These are phyloP conservation scores for Erynnis tages DNA, from an alignment of 2,888 invertebrate species.

Conservation along the genomic window DNA sequence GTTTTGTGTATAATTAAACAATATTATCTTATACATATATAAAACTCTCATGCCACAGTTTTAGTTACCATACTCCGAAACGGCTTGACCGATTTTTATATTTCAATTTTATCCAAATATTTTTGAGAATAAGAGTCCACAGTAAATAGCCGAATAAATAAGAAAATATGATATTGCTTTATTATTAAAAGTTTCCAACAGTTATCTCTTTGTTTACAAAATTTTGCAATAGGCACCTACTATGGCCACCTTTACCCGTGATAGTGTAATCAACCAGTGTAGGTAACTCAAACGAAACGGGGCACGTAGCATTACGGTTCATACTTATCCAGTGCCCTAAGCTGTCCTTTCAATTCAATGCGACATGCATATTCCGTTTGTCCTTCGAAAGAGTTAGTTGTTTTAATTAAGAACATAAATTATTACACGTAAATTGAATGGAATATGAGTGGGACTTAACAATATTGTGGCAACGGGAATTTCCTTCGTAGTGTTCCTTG, in stretches of 20 bases:
- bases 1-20: no score
- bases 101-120: no score
- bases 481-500: slow-evolving; percentile 10
- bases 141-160: no score
- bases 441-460: slow-evolving; percentile 3
- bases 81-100: no score
- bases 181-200: neutral
- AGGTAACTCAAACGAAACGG: slow-evolving; percentile 38
- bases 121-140: no score
- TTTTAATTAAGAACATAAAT: slow-evolving; percentile 26
- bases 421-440: neutral
- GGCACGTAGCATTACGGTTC: slow-evolving; percentile 41
- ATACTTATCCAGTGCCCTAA: slow-evolving; percentile 34
- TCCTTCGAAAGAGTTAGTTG: slow-evolving; percentile 43
- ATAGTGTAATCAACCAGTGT: no score
- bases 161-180: no score
- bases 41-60: no score
- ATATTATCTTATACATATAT: no score
- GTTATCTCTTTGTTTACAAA: neutral
- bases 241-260: slow-evolving; percentile 34
- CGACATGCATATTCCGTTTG: slow-evolving; percentile 41
- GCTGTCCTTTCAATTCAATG: slow-evolving; percentile 31
- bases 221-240: no score
- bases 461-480: slow-evolving; percentile 4
- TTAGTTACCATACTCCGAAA: no score